Base-by-base conservation (phyloP, 1,140 invertebrate genomes). In the Rhagoletis pomonella region DNA sequence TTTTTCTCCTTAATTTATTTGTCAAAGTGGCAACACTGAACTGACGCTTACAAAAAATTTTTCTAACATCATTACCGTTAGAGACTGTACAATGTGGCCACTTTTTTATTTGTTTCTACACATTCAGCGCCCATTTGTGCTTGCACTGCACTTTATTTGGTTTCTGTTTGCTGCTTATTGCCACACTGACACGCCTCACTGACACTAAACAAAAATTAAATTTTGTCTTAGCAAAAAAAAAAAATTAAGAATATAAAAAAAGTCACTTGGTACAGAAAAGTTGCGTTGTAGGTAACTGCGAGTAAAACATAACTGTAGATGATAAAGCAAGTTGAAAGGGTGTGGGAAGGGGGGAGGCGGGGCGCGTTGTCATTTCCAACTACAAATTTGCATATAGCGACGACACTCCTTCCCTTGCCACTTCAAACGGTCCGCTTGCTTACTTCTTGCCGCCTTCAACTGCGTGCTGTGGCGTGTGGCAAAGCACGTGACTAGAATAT, bases 371-470 rank as follows among this genome's bases (percentile, higher is more conserved):
- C 19, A 17, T 5, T 17, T 55, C 47, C 73, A 81, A 81, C 73
- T 81, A 81, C 73, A 81, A 81, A 81, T 81, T 81, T 81, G 73
- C 47, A 55, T 81, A 81, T 81, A 29, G 73, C 44, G 73, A 81
- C 17, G 14, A 6, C 42, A 47, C 39, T 47, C n/a, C 12, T 44
- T n/a, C 42, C 14, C n/a, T 17, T 7, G 3, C 44, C 42, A 44
- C 47, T 81, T 9, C 73, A n/a, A 14, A 73, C 42, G 29, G 29
- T 9, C 17, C 67, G 42, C 42, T 17, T 39, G 39, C 67, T 73
- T 12, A 29, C 29, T 7, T 17, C 42, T 17, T 39, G 42, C 10
- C 60, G 17, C 12, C 60, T 62, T 14, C 44, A 12, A 39, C 42
- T 47, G 67, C 67, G 67, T 55, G 73, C n/a, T 81, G 44, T 81